These are phyloP conservation scores for Lasiommata megera DNA, from an alignment of 2,888 invertebrate species.

Conservation along the genomic window DNA sequence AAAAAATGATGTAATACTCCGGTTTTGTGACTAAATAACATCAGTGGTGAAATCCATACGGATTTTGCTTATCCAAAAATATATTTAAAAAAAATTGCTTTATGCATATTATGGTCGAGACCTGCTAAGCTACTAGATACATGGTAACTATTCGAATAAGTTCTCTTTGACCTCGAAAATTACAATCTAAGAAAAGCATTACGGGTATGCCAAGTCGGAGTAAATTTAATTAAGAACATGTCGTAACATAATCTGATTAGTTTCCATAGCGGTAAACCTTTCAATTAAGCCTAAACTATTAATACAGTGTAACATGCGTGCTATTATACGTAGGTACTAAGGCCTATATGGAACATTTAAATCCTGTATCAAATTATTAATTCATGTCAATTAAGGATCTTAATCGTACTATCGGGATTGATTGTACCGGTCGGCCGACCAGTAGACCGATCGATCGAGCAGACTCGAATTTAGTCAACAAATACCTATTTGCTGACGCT, in stretches of 20 bases:
- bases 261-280: slow-evolving; percentile 17
- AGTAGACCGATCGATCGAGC: slow-evolving; percentile 32
- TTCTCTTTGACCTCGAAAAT: too few relatives aligned
- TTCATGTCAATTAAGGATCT: slow-evolving; percentile 28
- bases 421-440: slow-evolving; percentile 11
- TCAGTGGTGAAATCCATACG: too few relatives aligned
- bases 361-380: slow-evolving; percentile 29
- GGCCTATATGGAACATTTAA: slow-evolving; percentile 16
- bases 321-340: not conserved
- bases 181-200: too few relatives aligned
- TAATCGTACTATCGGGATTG: slow-evolving; percentile 25
- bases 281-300: slow-evolving; percentile 17
- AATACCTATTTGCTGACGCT: slow-evolving; percentile 64
- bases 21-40: too few relatives aligned
- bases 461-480: slow-evolving; percentile 52
- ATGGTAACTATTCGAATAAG: too few relatives aligned
- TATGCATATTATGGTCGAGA: too few relatives aligned
- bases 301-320: not conserved
- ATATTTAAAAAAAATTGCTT: too few relatives aligned
- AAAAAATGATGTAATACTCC: too few relatives aligned
- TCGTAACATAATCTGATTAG: slow-evolving; percentile 2
- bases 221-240: not conserved
- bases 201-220: too few relatives aligned
- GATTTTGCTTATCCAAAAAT: too few relatives aligned
- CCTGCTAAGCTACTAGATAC: too few relatives aligned